Evolutionary conservation across 2,113 vertebrate genomes (phyloP).

Genomic region (Osmerus eperlanus): DNA sequence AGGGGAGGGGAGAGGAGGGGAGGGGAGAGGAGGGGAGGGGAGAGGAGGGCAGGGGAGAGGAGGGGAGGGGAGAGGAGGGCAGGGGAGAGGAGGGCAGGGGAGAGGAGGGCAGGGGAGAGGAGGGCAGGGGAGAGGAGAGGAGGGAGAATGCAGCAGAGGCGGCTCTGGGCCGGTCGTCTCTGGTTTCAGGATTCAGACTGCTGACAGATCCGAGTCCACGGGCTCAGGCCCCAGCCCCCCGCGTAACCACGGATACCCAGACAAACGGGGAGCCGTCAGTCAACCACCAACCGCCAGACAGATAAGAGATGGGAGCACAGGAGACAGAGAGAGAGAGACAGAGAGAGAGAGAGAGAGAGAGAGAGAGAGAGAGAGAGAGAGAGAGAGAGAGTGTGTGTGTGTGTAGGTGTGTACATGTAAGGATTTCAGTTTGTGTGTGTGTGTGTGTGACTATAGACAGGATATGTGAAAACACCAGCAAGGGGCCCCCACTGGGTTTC

Average conservation of each 20-base stretch:
- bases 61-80: no score
- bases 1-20: not conserved
- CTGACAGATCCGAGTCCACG: constrained; percentile 62
- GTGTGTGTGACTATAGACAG: constrained; percentile 20
- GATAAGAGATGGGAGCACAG: constrained; percentile 54
- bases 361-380: constrained; percentile 5
- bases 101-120: no score
- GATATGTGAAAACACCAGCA: constrained; percentile 26
- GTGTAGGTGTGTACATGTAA: constrained; percentile 25
- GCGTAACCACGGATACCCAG: constrained; percentile 66
- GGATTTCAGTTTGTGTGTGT: constrained; percentile 20
- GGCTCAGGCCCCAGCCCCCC: constrained; percentile 51
- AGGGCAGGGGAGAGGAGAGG: constrained; percentile 45
- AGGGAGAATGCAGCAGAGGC: constrained; percentile 26
- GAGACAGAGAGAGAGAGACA: not conserved
- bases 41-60: no score
- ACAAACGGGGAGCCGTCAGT: constrained; percentile 64
- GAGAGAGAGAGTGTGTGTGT: not conserved
- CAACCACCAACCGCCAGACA: constrained; percentile 52
- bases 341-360: constrained; percentile 1
- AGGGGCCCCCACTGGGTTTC: constrained; percentile 17
- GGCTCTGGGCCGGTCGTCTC: constrained; percentile 37
- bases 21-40: no score
- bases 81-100: no score
- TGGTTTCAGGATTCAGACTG: constrained; percentile 59